phyloP scores from a whole-genome alignment of 2,113 vertebrate species.

The Platysternon megacephalum region DNA sequence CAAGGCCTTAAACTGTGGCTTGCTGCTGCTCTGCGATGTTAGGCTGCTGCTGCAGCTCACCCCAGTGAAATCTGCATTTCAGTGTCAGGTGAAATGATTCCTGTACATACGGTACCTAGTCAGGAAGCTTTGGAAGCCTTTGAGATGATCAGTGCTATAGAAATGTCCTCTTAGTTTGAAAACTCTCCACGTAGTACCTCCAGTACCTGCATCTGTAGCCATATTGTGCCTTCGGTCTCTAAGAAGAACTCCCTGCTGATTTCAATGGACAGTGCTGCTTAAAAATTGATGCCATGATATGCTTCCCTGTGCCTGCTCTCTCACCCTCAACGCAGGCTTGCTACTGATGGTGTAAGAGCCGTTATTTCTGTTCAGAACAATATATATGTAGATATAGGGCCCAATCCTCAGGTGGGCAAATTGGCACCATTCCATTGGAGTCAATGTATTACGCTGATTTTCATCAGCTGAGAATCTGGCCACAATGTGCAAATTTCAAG shows the following conservation, averaged over 20 bases:
- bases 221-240: neutral
- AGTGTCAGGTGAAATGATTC: neutral
- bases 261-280: neutral
- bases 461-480: neutral
- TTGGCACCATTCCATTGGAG: neutral
- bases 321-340: neutral
- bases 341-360: neutral
- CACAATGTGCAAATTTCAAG: neutral
- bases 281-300: neutral
- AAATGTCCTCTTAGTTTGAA: neutral
- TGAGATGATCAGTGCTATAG: neutral
- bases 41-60: neutral
- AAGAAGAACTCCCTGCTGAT: neutral
- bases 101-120: neutral
- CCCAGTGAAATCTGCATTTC: neutral
- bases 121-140: neutral
- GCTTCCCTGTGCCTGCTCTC: neutral
- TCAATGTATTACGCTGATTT: fast-evolving
- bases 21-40: fast-evolving
- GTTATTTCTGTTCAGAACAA: neutral
- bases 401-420: neutral
- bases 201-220: neutral
- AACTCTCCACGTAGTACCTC: neutral
- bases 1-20: neutral
- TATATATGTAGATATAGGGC: neutral